These are phyloP conservation scores for Gadus chalcogrammus DNA, from an alignment of 2,113 vertebrate species.

Conservation along the genomic window DNA sequence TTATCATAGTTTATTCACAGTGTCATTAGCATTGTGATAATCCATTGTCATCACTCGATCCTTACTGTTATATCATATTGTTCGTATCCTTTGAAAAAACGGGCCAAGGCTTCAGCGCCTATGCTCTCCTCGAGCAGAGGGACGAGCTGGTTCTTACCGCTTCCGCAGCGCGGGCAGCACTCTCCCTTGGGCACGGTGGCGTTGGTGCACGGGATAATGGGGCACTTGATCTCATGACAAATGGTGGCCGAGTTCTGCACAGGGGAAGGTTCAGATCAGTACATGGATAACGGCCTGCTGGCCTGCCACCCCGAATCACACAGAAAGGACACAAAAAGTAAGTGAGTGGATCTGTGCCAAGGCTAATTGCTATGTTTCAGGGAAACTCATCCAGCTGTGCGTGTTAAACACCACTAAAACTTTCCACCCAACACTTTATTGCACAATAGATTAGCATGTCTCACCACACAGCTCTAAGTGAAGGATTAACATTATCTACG, in stretches of 20 bases:
- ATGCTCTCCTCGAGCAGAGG: neutral
- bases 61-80: too few species aligned
- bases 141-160: conserved; percentile 75
- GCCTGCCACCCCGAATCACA: neutral
- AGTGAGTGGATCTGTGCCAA: conserved; percentile 30
- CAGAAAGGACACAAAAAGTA: neutral
- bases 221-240: conserved; percentile 94
- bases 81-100: too few species aligned
- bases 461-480: conserved; percentile 27
- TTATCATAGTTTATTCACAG: too few species aligned
- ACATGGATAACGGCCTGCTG: conserved; percentile 28
- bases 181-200: conserved; percentile 94
- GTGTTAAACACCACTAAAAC: conserved; percentile 27
- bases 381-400: conserved; percentile 34
- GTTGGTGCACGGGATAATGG: conserved; percentile 90
- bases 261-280: conserved; percentile 39
- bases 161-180: conserved; percentile 91
- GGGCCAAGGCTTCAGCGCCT: too few species aligned
- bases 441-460: conserved; percentile 21
- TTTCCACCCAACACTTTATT: conserved; percentile 1
- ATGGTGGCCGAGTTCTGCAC: conserved; percentile 90
- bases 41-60: too few species aligned
- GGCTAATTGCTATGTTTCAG: conserved; percentile 40
- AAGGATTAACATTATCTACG: too few species aligned
- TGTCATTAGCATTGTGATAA: too few species aligned